Base-by-base conservation (phyloP, 2,797 vertebrate species). In the Ceyx erithaca region DNA sequence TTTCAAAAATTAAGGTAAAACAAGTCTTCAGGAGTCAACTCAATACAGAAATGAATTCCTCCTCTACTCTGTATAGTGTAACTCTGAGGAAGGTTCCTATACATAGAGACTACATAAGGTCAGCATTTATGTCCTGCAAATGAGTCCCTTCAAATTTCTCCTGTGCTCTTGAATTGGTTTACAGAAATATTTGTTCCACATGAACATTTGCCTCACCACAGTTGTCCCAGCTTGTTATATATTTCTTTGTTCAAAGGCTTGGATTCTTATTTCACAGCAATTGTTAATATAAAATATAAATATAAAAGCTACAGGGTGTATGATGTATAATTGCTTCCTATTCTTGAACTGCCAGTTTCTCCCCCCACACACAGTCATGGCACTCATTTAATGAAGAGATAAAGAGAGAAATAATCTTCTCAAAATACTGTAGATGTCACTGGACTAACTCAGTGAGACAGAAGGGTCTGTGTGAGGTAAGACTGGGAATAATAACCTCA, bases 181-280 rank as follows among this genome's bases (percentile, higher is more conserved):
- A 63, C 64, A 72, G 86, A 93, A 95, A 95, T 93, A 96, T 96
- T 96, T 94, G 72, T 94, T 94, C 96, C 95, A 95, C 89, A 89
- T 95, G 94, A 91, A 95, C 80, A 93, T 96, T 96, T 94, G 90
- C 95, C 84, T 95, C 55, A 93, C 88, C 92, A 82, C 90, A 95
- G 84, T 94, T 95, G 90, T 96, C 95, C 92, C 81, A 90, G 79
- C 72, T 96, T 93, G 79, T 96, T 95, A 95, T 73, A 31, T 85
- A 87, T 90, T 95, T 92, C 93, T 95, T 95, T 96, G 94, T 95
- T 96, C 96, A 96, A 94, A 96, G 86, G n/a, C 54, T 88, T 90
- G 87, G 84, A 71, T 93, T 95, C 75, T 90, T 83, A 6, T 93
- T 93, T 92, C 91, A 87, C 64, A 90, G 85, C 41, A 93, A 93